Conservation (phyloP, 1,140 invertebrate genomes). For the Aradophagus sp. region DNA sequence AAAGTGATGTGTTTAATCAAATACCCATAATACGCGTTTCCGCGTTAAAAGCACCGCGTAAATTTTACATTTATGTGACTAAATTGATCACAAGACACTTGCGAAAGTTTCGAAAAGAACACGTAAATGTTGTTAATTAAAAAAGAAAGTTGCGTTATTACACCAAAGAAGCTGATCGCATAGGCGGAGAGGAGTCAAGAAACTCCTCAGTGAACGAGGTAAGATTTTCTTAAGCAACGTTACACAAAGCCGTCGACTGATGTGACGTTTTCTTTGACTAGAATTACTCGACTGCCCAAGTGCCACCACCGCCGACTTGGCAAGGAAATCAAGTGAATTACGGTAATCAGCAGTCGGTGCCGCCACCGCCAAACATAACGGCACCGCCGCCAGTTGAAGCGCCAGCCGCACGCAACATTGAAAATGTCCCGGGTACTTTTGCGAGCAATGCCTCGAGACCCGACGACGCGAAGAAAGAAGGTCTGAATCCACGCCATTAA, state of each 20-base stretch:
- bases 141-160: constrained; percentile 4
- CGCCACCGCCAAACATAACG: constrained; percentile 57
- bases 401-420: constrained; percentile 41
- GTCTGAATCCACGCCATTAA: constrained; percentile 53
- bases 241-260: constrained; percentile 8
- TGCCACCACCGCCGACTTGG: constrained; percentile 65
- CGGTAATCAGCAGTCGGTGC: constrained; percentile 67
- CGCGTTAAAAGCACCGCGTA: constrained; percentile 24
- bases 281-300: constrained; percentile 66
- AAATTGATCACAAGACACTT: not conserved
- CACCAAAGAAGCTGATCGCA: constrained; percentile 7
- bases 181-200: constrained; percentile 7
- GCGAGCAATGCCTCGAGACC: constrained; percentile 61
- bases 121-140: not conserved
- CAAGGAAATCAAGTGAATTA: constrained; percentile 68
- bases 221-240: constrained; percentile 57
- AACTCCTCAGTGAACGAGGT: constrained; percentile 54
- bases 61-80: not conserved
- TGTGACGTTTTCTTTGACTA: constrained; percentile 58
- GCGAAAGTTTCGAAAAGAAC: not conserved
- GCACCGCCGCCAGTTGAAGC: constrained; percentile 38
- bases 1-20: constrained; percentile 9
- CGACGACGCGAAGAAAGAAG: constrained; percentile 74
- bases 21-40: too few relatives aligned
- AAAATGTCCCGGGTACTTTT: constrained; percentile 58